Percentiles rank a stretch among this genome's conserved stretches.
phyloP scores from a whole-genome alignment of 2,113 vertebrate genomes.

The Lepus europaeus region DNA sequence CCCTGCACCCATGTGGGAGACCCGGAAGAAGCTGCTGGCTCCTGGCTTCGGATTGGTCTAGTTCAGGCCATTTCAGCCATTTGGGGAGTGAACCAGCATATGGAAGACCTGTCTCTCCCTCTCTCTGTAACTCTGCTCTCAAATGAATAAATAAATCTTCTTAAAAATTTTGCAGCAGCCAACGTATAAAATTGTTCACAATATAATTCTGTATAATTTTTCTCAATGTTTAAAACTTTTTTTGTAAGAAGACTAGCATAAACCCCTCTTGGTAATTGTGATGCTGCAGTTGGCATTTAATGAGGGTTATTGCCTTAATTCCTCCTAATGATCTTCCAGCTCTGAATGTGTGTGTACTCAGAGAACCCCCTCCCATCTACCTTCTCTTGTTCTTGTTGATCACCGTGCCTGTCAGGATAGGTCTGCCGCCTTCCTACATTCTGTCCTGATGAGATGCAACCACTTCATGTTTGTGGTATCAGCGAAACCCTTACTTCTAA shows the following conservation, averaged over 20 bases:
- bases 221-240: background rate
- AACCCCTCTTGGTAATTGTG: background rate
- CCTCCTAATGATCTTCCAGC: background rate
- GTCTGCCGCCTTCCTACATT: background rate
- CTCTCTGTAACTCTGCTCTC: too few species aligned
- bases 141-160: too few species aligned
- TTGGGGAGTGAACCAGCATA: too few species aligned
- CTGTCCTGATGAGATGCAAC: background rate
- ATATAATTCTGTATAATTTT: background rate
- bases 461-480: background rate
- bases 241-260: background rate
- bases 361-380: background rate
- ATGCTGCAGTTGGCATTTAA: background rate
- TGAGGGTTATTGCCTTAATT: background rate
- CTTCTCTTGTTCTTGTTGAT: background rate
- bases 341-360: background rate
- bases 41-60: too few species aligned
- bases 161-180: background rate
- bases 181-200: background rate
- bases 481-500: background rate
- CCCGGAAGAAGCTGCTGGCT: too few species aligned
- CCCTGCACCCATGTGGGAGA: too few species aligned
- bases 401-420: accelerated
- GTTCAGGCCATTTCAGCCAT: too few species aligned
- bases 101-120: too few species aligned